Conservation (phyloP, 2,113 vertebrate species). For the Climacteris rufus region DNA sequence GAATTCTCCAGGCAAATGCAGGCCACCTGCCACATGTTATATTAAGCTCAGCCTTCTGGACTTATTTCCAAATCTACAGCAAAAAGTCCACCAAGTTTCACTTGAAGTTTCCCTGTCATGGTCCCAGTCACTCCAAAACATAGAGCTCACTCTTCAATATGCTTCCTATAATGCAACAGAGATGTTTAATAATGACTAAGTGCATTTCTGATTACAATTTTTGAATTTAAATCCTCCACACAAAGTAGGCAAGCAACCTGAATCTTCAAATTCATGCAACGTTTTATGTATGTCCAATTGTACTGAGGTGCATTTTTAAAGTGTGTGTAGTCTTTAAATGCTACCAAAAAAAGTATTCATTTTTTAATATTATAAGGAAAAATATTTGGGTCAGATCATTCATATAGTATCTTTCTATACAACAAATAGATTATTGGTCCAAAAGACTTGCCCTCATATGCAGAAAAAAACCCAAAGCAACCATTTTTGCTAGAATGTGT, state of each 20-base stretch:
- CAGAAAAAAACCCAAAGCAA: background rate
- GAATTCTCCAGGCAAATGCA: conserved; percentile 87
- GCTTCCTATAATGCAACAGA: conserved; percentile 5
- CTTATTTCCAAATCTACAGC: conserved; percentile 72
- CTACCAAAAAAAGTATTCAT: background rate
- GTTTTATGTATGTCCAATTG: background rate
- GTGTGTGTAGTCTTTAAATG: background rate
- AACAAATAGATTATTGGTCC: background rate
- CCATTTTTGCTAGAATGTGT: background rate
- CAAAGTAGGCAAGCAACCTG: background rate
- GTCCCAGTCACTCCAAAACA: conserved; percentile 48
- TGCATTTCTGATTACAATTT: conserved; percentile 42
- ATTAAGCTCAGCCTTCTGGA: conserved; percentile 85
- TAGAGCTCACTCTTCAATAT: conserved; percentile 44
- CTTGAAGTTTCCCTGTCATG: conserved; percentile 62
- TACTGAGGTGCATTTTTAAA: background rate
- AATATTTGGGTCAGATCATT: background rate
- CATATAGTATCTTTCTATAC: background rate
- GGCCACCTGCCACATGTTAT: conserved; percentile 87
- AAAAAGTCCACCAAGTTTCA: conserved; percentile 76
- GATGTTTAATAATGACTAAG: conserved; percentile 23
- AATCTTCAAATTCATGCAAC: background rate
- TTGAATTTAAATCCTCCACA: background rate
- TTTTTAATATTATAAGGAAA: background rate
- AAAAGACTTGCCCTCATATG: background rate